phyloP scores from a whole-genome alignment of 2,797 vertebrate genomes.

The Percopsis omiscomaycus region DNA sequence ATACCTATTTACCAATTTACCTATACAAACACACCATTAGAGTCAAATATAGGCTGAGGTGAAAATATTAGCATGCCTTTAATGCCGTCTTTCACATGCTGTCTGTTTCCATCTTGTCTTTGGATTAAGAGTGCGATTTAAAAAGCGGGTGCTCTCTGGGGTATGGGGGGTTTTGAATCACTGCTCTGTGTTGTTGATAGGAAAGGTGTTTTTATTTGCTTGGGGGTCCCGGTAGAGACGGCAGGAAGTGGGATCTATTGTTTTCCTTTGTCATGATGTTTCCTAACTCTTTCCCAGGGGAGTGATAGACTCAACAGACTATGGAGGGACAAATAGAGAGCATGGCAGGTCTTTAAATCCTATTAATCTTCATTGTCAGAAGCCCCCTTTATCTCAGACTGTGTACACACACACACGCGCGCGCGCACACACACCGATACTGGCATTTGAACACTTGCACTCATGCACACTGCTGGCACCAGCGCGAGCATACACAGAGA shows the following conservation, averaged over 20 bases:
- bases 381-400: slow-evolving; percentile 7
- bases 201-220: slow-evolving; percentile 58
- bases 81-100: not conserved
- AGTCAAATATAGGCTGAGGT: no score
- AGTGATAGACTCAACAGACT: slow-evolving; percentile 52
- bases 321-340: slow-evolving; percentile 49
- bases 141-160: slow-evolving; percentile 1
- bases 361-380: slow-evolving; percentile 54
- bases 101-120: slow-evolving; percentile 2
- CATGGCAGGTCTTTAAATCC: slow-evolving; percentile 48
- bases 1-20: no score
- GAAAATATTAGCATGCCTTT: not conserved
- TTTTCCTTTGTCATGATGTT: slow-evolving; percentile 33
- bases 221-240: slow-evolving; percentile 35
- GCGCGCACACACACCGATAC: not conserved
- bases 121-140: slow-evolving; percentile 3
- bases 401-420: slow-evolving; percentile 9
- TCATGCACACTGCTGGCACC: not conserved
- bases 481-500: not conserved
- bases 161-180: not conserved
- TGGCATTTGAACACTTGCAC: slow-evolving; percentile 1
- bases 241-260: slow-evolving; percentile 23
- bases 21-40: no score
- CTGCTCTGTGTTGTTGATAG: slow-evolving; percentile 26
- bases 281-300: slow-evolving; percentile 35